Percentiles rank a stretch among this genome's conserved stretches.
These are phyloP conservation scores for Lytechinus pictus DNA, from an alignment of 35 echinoderm and acorn worm genomes.

Conservation along the genomic window DNA sequence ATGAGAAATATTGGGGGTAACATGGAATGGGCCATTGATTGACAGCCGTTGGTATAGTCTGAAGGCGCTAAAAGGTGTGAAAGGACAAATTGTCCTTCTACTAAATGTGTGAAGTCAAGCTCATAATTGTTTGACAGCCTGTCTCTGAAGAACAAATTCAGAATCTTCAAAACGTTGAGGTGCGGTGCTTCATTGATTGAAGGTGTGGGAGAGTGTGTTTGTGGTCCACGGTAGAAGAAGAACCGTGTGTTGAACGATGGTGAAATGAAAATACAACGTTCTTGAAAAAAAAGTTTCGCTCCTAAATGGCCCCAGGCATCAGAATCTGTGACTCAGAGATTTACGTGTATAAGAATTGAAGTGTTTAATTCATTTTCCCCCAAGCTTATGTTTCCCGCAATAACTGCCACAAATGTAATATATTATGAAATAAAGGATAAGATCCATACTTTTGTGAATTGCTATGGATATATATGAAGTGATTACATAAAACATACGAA, in stretches of 20 bases:
- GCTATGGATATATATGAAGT: too few species aligned
- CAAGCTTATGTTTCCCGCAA: background rate
- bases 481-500: background rate
- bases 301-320: too few species aligned
- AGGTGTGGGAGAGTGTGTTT: background rate
- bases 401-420: too few species aligned
- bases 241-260: background rate
- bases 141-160: background rate
- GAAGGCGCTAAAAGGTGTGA: conserved; percentile 16
- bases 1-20: conserved; percentile 4
- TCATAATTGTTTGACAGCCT: conserved; percentile 18
- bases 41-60: background rate
- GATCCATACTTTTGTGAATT: too few species aligned
- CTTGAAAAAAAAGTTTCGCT: too few species aligned
- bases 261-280: background rate
- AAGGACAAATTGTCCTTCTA: conserved; percentile 12
- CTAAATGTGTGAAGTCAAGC: conserved; percentile 18
- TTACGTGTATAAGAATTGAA: background rate
- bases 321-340: background rate
- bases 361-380: background rate
- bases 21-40: background rate
- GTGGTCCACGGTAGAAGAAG: background rate
- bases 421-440: too few species aligned
- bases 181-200: background rate
- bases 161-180: background rate